Evolutionary conservation across 1,140 invertebrate species (phyloP).

Genomic region (Halesus radiatus): DNA sequence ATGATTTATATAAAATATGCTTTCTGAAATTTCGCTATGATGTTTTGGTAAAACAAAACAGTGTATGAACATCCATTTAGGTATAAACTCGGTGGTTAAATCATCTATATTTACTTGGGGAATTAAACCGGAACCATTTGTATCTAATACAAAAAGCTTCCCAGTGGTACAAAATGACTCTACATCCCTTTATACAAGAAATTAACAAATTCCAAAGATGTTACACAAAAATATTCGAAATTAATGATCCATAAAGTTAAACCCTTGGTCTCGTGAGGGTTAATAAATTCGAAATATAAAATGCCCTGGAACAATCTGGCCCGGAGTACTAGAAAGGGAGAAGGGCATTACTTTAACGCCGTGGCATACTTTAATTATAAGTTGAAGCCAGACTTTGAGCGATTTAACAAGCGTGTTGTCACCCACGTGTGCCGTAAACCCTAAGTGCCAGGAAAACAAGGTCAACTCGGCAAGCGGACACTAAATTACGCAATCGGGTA

Average conservation of each 20-base stretch:
- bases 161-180: not conserved
- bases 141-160: not conserved
- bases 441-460: not conserved
- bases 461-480: not conserved
- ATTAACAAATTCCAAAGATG: slow-evolving; percentile 31
- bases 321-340: slow-evolving; percentile 37
- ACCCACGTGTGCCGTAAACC: slow-evolving; percentile 43
- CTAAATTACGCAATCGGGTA: slow-evolving; percentile 4
- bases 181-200: not conserved
- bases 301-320: slow-evolving; percentile 28
- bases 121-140: too few species aligned
- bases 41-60: too few species aligned
- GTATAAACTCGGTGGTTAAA: too few species aligned
- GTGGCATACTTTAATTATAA: slow-evolving; percentile 47
- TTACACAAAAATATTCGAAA: slow-evolving; percentile 33
- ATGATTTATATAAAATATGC: too few species aligned
- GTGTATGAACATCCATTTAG: too few species aligned
- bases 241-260: slow-evolving; percentile 37
- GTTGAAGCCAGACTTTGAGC: slow-evolving; percentile 39
- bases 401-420: slow-evolving; percentile 45
- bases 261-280: slow-evolving; percentile 27
- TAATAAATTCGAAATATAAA: slow-evolving; percentile 40
- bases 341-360: slow-evolving; percentile 39
- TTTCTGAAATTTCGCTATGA: too few species aligned
- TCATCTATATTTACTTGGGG: too few species aligned